Conservation (phyloP, 1,140 invertebrate species). For the Charaxes varanes region DNA sequence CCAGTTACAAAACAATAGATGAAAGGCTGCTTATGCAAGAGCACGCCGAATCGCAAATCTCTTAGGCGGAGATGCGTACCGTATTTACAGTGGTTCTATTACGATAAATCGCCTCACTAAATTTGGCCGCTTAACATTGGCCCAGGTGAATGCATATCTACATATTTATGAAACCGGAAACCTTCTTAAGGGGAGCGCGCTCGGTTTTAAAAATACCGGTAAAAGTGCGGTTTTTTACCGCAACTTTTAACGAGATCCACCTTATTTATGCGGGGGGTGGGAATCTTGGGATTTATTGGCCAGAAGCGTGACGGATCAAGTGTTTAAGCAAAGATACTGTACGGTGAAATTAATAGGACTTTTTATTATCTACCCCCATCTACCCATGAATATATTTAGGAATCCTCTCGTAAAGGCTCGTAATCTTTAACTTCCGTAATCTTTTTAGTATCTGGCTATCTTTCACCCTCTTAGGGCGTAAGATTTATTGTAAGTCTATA, state of each 20-base stretch:
- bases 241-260: conserved; percentile 70
- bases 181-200: conserved; percentile 57
- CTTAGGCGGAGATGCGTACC: conserved; percentile 42
- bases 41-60: conserved; percentile 55
- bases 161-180: conserved; percentile 70
- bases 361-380: conserved; percentile 7
- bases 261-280: conserved; percentile 66
- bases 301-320: conserved; percentile 63
- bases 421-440: too few species aligned
- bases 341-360: conserved; percentile 4
- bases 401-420: background rate
- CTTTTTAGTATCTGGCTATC: too few species aligned
- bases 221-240: conserved; percentile 61
- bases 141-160: conserved; percentile 69
- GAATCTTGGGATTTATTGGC: conserved; percentile 58
- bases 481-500: too few species aligned
- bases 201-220: conserved; percentile 62
- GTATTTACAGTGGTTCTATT: conserved; percentile 66
- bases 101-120: conserved; percentile 65
- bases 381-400: conserved; percentile 7
- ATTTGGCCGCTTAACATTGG: conserved; percentile 51
- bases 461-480: too few species aligned
- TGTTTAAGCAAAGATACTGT: conserved; percentile 37
- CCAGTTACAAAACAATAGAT: conserved; percentile 37
- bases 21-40: conserved; percentile 49